These are phyloP conservation scores for Ethmia dodecea DNA, from an alignment of 2,888 invertebrate genomes.

Conservation along the genomic window DNA sequence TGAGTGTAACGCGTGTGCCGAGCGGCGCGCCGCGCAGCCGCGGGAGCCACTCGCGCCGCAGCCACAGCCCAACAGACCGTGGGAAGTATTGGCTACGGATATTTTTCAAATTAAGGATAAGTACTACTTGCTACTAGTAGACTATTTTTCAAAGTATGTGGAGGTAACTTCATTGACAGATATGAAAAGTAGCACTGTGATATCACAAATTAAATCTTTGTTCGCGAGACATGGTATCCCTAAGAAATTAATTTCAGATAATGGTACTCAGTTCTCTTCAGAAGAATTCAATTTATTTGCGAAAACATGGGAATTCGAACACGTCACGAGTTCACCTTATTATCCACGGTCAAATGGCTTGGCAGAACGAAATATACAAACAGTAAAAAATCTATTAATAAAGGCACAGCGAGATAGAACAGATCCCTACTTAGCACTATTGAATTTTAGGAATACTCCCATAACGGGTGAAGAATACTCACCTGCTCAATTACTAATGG, in stretches of 20 bases:
- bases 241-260: too few relatives aligned
- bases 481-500: neutral
- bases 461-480: neutral
- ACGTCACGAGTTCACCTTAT: too few relatives aligned
- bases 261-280: too few relatives aligned
- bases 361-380: too few relatives aligned
- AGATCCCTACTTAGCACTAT: neutral
- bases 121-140: conserved; percentile 9
- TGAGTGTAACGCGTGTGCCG: neutral
- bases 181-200: neutral
- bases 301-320: too few relatives aligned
- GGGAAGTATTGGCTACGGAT: conserved; percentile 7
- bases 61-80: conserved; percentile 1
- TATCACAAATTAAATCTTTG: neutral
- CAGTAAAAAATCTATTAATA: neutral
- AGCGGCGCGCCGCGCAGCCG: neutral
- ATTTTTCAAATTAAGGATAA: conserved; percentile 7
- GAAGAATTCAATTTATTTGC: too few relatives aligned
- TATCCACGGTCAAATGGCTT: too few relatives aligned
- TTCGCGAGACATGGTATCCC: neutral
- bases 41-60: conserved; percentile 3
- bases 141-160: conserved; percentile 10
- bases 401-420: neutral
- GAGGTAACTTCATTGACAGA: neutral
- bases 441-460: neutral